Percentiles rank a stretch among this genome's conserved stretches.
Evolutionary conservation across 2,797 vertebrate species (phyloP).

Genomic region (Phoeniculus purpureus): DNA sequence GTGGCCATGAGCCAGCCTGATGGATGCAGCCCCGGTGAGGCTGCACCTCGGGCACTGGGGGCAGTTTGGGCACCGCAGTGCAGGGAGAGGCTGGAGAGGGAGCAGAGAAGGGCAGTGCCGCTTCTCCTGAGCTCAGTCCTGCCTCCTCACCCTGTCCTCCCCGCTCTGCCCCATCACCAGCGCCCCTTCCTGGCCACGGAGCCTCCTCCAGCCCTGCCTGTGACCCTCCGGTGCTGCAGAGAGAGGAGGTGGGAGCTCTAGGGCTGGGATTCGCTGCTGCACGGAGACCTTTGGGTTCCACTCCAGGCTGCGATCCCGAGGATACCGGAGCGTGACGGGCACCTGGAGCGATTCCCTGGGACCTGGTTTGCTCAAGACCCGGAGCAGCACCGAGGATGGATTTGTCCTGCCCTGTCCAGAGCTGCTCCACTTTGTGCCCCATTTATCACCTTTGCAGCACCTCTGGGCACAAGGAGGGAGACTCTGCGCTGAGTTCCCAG

Average conservation of each 20-base stretch:
- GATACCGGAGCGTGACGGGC: not conserved
- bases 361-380: conserved; percentile 13
- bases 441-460: too few species aligned
- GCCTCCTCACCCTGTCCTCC: not conserved
- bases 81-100: not conserved
- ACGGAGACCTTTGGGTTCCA: not conserved
- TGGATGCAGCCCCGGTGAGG: too few species aligned
- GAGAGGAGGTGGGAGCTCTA: not conserved
- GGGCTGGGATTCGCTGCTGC: conserved; percentile 27
- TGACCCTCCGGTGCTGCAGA: not conserved
- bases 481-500: too few species aligned
- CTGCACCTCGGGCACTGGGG: too few species aligned
- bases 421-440: too few species aligned
- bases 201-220: not conserved
- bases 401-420: too few species aligned
- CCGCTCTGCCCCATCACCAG: not conserved
- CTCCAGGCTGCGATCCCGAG: not conserved
- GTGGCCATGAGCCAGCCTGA: too few species aligned
- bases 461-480: too few species aligned
- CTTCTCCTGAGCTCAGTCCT: not conserved
- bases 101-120: not conserved
- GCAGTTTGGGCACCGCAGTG: too few species aligned
- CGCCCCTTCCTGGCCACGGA: not conserved
- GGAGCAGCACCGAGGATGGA: too few species aligned
- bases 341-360: conserved; percentile 2